These are phyloP conservation scores for Rhinichthys klamathensis DNA, from an alignment of 2,113 vertebrate species.

Conservation along the genomic window DNA sequence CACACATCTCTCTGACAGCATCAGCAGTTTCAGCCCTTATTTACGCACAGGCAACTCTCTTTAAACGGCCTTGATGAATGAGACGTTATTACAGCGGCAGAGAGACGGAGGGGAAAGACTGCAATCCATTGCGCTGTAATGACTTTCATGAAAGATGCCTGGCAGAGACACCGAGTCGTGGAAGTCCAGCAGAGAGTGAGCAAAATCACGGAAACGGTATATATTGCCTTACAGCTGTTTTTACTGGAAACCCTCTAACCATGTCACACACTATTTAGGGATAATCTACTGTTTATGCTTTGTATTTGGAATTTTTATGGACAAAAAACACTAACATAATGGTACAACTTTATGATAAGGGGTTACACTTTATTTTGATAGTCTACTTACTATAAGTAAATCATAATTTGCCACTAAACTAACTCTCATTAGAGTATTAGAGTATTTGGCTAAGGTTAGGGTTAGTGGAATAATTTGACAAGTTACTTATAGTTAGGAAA, in stretches of 20 bases:
- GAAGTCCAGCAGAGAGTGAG: slow-evolving; percentile 72
- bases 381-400: no score
- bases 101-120: slow-evolving; percentile 50
- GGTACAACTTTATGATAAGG: no score
- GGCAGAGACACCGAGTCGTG: slow-evolving; percentile 53
- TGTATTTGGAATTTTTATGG: background rate
- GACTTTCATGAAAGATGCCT: slow-evolving; percentile 59
- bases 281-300: background rate
- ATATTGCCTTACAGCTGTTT: background rate
- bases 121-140: slow-evolving; percentile 65
- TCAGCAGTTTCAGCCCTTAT: slow-evolving; percentile 57
- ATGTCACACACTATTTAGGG: background rate
- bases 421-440: no score
- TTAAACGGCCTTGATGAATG: slow-evolving; percentile 64
- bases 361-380: no score
- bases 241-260: background rate
- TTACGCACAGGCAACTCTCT: slow-evolving; percentile 59
- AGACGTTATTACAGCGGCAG: slow-evolving; percentile 38
- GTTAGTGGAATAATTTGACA: no score
- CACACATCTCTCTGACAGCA: slow-evolving; percentile 40
- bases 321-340: background rate
- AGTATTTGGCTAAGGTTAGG: no score
- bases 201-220: background rate
- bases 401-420: no score
- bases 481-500: no score